These are phyloP conservation scores for Condylostylus longicornis DNA, from an alignment of 1,140 invertebrate genomes.

Conservation along the genomic window DNA sequence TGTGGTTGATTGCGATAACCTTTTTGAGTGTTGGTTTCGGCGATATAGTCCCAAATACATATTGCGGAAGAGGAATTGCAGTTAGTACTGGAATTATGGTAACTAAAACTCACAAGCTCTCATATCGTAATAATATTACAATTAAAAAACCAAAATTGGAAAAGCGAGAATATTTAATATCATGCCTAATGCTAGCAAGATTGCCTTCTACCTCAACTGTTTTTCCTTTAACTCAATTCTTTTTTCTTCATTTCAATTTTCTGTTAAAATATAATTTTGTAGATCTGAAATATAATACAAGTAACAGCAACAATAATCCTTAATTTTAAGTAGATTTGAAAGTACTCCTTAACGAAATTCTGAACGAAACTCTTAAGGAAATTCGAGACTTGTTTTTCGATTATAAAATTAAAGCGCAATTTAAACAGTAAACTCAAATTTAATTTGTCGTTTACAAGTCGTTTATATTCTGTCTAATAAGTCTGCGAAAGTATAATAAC, in stretches of 20 bases:
- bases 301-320: too few relatives aligned
- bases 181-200: not conserved
- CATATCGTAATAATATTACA: not conserved
- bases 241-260: not conserved
- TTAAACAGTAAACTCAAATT: too few relatives aligned
- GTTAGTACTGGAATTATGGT: slow-evolving; percentile 98
- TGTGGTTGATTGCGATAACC: slow-evolving; percentile 98
- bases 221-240: not conserved
- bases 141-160: not conserved
- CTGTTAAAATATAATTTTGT: not conserved
- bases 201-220: not conserved
- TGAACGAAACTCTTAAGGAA: too few relatives aligned
- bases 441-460: too few relatives aligned
- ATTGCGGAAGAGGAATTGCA: slow-evolving; percentile 95
- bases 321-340: too few relatives aligned
- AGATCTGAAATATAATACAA: not conserved
- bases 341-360: too few relatives aligned
- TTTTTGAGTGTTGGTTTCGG: slow-evolving; percentile 98
- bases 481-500: too few relatives aligned
- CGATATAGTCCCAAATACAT: slow-evolving; percentile 99
- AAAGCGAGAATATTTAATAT: not conserved
- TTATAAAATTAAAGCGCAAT: too few relatives aligned
- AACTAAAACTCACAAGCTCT: too few relatives aligned
- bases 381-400: too few relatives aligned
- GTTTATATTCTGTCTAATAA: too few relatives aligned